These are phyloP conservation scores for Danionella cerebrum DNA, from an alignment of 2,113 vertebrate genomes.

Conservation along the genomic window DNA sequence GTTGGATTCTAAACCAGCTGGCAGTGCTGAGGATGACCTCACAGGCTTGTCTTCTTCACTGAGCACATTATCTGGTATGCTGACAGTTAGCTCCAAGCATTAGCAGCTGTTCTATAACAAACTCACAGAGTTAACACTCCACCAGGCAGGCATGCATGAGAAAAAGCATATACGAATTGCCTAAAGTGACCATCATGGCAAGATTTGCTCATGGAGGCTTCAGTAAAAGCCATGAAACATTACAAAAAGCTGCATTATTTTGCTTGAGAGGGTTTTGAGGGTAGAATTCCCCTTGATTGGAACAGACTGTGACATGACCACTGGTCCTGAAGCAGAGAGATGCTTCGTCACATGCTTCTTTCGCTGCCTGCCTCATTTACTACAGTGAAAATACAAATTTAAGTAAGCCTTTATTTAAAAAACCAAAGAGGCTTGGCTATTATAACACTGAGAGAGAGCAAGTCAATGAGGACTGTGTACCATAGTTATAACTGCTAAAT, in stretches of 20 bases:
- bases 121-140: constrained; percentile 9
- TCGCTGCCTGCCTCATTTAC: background rate
- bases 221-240: background rate
- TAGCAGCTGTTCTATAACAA: constrained; percentile 13
- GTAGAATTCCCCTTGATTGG: background rate
- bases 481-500: too few species aligned
- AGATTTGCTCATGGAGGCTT: background rate
- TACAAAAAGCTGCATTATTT: background rate
- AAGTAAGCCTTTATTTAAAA: too few species aligned
- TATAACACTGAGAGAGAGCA: too few species aligned
- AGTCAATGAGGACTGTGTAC: too few species aligned
- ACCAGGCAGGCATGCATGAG: background rate
- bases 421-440: too few species aligned
- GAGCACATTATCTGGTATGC: constrained; percentile 7
- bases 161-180: background rate
- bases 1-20: background rate
- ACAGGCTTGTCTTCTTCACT: background rate
- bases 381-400: background rate
- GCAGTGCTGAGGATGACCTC: background rate
- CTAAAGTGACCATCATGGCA: background rate
- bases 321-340: background rate
- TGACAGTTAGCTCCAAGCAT: constrained; percentile 10
- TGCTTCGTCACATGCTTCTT: background rate
- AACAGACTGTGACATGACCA: constrained; percentile 27
- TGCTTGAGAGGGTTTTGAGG: background rate